Evolutionary conservation across 2,797 vertebrate genomes (phyloP), one percentile per base, ranked within the genome.

Genomic region (Phrynocephalus forsythii): DNA sequence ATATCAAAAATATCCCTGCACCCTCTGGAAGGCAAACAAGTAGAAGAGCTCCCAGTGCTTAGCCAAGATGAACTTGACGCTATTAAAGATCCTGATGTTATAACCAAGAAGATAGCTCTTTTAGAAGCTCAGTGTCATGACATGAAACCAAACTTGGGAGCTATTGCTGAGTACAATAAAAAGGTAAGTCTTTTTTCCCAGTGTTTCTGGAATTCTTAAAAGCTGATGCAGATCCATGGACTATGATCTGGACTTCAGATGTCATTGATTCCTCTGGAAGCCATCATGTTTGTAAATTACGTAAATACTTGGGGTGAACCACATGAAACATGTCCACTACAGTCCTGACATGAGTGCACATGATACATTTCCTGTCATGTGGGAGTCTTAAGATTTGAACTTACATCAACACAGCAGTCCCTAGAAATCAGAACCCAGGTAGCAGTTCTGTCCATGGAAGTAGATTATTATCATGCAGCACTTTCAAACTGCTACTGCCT

Each of bases 111-210:
- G 78, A 98, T 99, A 78, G 97, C 98, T 82, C 97, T 98, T 30
- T 92, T 99, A 56, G 99, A 99, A 96, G 97, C 98, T 0, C 97
- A 97, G 87, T 97, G 97, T 60, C 94, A 97, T n/a, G 96, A 98
- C 93, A 97, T 98, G 94, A 99, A 98, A 86, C 98, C 99, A 91
- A 99, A 99, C 94, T 97, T 99, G 1, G 96, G 97, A 0, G 97
- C 99, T 82, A 99, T 99, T 22, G 97, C 96, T 0, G 98, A 99
- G 60, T 99, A 98, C 93, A 97, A 97, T 95, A 98, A 97, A 91
- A 99, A 99, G 98, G 99, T 99, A 93, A 11, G 75, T 63, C 5
- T 63, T 63, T 63, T 72, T 69, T 44, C 80, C 3, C 26, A 67
- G 6, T 73, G 30, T 50, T 76, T 2, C 26, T 67, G 52, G 24